Percentiles rank a stretch among this genome's conserved stretches.
phyloP scores from a whole-genome alignment of 2,797 vertebrate genomes.

The Tympanoctomys barrerae region DNA sequence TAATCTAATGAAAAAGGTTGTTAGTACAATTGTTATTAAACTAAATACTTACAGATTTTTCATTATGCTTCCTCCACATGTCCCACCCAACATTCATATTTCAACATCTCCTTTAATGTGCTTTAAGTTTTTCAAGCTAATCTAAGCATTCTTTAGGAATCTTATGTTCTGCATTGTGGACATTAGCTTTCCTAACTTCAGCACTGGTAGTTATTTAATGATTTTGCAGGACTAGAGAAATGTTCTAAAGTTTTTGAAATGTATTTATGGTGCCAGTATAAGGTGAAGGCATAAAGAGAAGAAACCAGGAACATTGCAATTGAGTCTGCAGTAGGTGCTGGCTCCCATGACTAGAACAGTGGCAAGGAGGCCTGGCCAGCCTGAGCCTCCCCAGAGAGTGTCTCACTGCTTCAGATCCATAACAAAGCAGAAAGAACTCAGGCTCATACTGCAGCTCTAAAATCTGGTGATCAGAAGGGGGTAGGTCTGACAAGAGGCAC shows the following conservation, averaged over 20 bases:
- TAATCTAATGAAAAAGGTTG: slow-evolving; percentile 8
- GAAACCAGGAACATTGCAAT: not conserved
- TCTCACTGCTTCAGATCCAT: rapidly evolving
- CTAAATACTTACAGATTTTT: not conserved
- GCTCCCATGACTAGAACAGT: not conserved
- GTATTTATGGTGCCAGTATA: not conserved
- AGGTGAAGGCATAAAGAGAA: not conserved
- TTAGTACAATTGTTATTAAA: slow-evolving; percentile 22
- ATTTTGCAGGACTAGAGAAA: not conserved
- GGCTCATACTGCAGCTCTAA: not conserved
- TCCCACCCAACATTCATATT: not conserved
- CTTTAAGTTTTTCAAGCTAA: not conserved
- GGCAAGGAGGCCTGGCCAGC: not conserved
- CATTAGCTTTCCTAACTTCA: not conserved
- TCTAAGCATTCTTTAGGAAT: not conserved
- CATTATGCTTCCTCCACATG: not conserved
- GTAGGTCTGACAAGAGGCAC: not conserved
- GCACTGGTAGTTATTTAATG: not conserved
- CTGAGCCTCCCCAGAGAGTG: not conserved
- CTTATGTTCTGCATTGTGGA: not conserved
- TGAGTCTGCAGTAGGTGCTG: not conserved
- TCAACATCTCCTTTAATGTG: slow-evolving; percentile 41
- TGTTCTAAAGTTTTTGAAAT: not conserved
- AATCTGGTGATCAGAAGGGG: not conserved
- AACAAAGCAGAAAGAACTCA: not conserved